A percentile compares a stretch with the other conserved stretches of the same genome.
Evolutionary conservation across 2,888 invertebrate species (phyloP).

Genomic region (Dasypolia templi): DNA sequence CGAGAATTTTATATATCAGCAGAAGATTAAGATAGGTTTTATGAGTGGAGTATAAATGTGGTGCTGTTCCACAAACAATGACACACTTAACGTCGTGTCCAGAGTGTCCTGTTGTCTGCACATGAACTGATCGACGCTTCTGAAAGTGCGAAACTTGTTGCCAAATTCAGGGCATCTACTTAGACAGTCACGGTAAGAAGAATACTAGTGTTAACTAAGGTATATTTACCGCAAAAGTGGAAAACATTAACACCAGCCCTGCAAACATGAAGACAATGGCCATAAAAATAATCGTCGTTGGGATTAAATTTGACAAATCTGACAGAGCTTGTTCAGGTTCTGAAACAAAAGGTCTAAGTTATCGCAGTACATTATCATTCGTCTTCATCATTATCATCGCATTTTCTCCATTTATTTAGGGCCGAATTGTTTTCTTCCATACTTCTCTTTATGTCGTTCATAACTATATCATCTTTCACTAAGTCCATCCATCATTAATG

Average conservation of each 20-base stretch:
- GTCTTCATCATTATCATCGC: too few relatives aligned
- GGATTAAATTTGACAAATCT: slow-evolving; percentile 57
- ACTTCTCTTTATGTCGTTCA: too few relatives aligned
- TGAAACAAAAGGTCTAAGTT: slow-evolving; percentile 47
- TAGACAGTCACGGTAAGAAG: background rate
- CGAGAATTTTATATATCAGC: too few relatives aligned
- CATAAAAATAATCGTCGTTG: slow-evolving; percentile 56
- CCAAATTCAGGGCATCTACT: background rate
- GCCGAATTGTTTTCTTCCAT: too few relatives aligned
- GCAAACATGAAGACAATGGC: slow-evolving; percentile 69
- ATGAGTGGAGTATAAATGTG: background rate
- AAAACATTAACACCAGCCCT: slow-evolving; percentile 70
- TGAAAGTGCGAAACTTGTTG: background rate
- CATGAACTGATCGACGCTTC: background rate
- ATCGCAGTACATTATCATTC: background rate
- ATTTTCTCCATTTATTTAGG: too few relatives aligned
- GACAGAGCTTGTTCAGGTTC: slow-evolving; percentile 56
- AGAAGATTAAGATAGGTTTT: background rate
- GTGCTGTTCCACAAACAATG: background rate
- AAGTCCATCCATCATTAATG: too few relatives aligned
- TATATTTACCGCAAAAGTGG: slow-evolving; percentile 64
- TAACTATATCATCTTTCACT: too few relatives aligned
- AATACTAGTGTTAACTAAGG: background rate
- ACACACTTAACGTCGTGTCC: background rate
- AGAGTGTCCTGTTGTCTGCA: background rate